Evolutionary conservation across 1,140 invertebrate genomes (phyloP).

Genomic region (Homalodisca vitripennis): DNA sequence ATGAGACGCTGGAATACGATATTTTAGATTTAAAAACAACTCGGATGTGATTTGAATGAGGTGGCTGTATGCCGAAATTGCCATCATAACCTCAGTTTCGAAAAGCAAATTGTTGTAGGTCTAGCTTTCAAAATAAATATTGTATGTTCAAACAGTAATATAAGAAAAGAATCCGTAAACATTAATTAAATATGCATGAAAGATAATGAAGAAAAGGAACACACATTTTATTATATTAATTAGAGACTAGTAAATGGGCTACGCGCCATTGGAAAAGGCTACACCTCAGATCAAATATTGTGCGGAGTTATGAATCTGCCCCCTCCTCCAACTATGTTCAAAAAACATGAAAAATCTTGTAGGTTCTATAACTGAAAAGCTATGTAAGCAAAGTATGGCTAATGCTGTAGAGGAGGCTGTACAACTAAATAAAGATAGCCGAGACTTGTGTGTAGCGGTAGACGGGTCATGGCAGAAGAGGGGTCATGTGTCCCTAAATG

Average conservation of each 20-base stretch:
- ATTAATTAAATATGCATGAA: no score
- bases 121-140: no score
- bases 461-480: slow-evolving; percentile 37
- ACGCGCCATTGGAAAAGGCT: slow-evolving; percentile 30
- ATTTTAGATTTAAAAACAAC: no score
- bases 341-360: neutral
- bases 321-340: slow-evolving; percentile 31
- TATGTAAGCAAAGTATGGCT: slow-evolving; percentile 17
- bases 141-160: no score
- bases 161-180: no score
- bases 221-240: slow-evolving; percentile 34
- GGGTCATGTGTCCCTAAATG: slow-evolving; percentile 25
- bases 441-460: slow-evolving; percentile 31
- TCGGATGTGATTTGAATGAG: no score
- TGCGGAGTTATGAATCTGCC: slow-evolving; percentile 34
- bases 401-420: slow-evolving; percentile 23
- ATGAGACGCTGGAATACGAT: no score
- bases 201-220: no score
- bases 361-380: slow-evolving; percentile 5
- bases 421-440: slow-evolving; percentile 14
- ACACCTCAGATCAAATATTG: slow-evolving; percentile 28
- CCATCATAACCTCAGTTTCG: no score
- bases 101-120: no score
- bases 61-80: no score
- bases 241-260: slow-evolving; percentile 34